Base-by-base conservation (phyloP, 1,140 invertebrate species). In the Neodiprion fabricii region DNA sequence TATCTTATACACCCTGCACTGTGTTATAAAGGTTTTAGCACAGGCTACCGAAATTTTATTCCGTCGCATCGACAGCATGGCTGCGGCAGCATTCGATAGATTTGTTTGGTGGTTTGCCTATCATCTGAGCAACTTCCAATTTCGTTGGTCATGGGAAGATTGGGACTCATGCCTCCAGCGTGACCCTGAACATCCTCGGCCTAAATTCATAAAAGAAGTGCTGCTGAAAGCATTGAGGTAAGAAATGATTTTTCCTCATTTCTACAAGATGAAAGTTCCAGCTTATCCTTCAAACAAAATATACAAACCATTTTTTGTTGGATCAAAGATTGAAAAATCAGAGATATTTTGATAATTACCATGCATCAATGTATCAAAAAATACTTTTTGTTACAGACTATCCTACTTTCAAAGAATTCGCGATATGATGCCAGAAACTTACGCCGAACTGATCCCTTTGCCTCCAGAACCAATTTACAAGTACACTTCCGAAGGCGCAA, bases 111-210 rank as follows among this genome's bases (percentile, higher is more conserved):
- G 98, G 98, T 99, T 99, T 90, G 93, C 96, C 0, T 99, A 99
- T 85, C 98, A 99, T 89, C 91, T 99, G 86, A 99, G 98, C 84
- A 99, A 99, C 89, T 99, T 99, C 84, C 97, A 99, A 87, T 99
- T 98, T 83, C 93, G 97, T 71, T 99, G 98, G 98, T 97, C 95
- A 2, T 99, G 99, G 99, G 96, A 97, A 80, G 96, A 98, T 81
- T 98, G 97, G 96, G 94, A 95, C 81, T 92, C 91, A 67, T 96
- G 95, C 81, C 88, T 96, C 40, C 91, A 94, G 79, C 88, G 96
- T n/a, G 97, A 99, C 86, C 83, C 90, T 12, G 96, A 98, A 79
- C 95, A 97, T 87, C 97, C 98, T 0, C 95, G 97, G 82, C 95
- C 96, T n/a, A 96, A 98, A 85, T 99, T 99, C 86, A 95, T 99